Base-by-base conservation (phyloP, 1,140 invertebrate species). In the Drosophila rhopaloa region DNA sequence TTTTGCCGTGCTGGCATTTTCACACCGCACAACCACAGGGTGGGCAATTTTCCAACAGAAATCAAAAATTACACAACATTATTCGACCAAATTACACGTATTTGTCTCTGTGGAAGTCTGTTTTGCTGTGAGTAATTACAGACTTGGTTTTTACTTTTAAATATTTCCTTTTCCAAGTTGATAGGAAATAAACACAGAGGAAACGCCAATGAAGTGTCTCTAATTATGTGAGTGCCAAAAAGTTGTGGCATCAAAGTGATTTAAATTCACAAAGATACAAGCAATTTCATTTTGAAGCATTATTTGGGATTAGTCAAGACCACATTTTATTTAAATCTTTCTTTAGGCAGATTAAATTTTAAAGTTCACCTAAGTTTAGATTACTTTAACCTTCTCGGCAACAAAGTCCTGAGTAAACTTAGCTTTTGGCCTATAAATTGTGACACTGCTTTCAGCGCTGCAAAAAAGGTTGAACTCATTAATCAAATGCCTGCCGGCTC, bases 1-100 rank as follows among this genome's bases (percentile, higher is more conserved):
- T 48, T 56, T 32, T 70, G 67, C 68, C 68, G 46, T 78, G 32
- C 41, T 86, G 72, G 75, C 82, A 79, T 81, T 81, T 84, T 84
- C 81, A 83, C 76, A 79, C 76, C 71, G 57, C 63, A 55, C 35
- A 50, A 13, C n/a, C 66, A 59, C 57, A 63, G 48, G 48, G 48
- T 35, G 48, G 48, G 48, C 29, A 71, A 71, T 68, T 68, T 68
- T 68, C 57, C 40, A 70, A 70, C 50, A 50, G 43, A 48, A 48
- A 19, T 40, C 51, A 5, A 16, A 70, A 68, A 70, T 68, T 32
- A 56, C 65, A 63, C 51, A 50, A 55, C 47, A 74, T 74, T 74
- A 62, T 76, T 71, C 44, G 40, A 10, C 14, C 43, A 70, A 72
- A 72, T 72, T 53, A 65, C 40, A 66, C 16, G 35, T 44, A 43